Evolutionary conservation across 2,888 invertebrate species (phyloP).

Genomic region (Nephrotoma appendiculata): DNA sequence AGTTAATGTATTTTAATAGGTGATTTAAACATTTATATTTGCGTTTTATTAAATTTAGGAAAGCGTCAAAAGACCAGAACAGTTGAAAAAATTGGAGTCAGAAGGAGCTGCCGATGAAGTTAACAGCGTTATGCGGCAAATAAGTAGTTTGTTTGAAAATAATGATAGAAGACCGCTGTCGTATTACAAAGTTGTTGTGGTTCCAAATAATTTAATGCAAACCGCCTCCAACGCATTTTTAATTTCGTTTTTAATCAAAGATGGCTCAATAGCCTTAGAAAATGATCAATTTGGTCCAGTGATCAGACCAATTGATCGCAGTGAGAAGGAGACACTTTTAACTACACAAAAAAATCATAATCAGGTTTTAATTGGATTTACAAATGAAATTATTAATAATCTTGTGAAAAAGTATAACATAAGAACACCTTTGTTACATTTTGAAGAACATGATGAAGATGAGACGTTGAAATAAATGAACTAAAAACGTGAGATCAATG

Average conservation of each 20-base stretch:
- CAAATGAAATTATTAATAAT: background rate
- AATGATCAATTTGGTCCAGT: conserved; percentile 28
- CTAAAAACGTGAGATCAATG: too few species aligned
- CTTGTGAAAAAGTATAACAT: background rate
- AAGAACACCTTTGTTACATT: background rate
- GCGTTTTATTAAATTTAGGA: conserved; percentile 15
- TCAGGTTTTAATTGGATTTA: background rate
- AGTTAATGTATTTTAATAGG: background rate
- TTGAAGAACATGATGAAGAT: background rate
- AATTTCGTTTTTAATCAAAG: conserved; percentile 40
- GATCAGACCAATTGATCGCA: conserved; percentile 16
- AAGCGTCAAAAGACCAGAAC: conserved; percentile 34
- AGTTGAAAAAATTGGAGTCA: conserved; percentile 24
- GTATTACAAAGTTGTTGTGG: conserved; percentile 39
- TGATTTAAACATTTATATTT: background rate
- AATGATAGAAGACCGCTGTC: conserved; percentile 33
- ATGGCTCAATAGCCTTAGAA: conserved; percentile 35
- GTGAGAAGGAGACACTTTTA: conserved; percentile 10
- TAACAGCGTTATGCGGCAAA: background rate
- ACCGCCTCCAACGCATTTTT: conserved; percentile 46
- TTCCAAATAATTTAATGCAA: conserved; percentile 38
- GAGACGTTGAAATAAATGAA: background rate
- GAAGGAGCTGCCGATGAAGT: background rate
- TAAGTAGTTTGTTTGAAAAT: conserved; percentile 20
- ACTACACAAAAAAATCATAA: background rate